Percentiles rank a stretch among this genome's conserved stretches.
These are phyloP conservation scores for Lethenteron reissneri DNA, from an alignment of 2,113 vertebrate genomes.

Conservation along the genomic window DNA sequence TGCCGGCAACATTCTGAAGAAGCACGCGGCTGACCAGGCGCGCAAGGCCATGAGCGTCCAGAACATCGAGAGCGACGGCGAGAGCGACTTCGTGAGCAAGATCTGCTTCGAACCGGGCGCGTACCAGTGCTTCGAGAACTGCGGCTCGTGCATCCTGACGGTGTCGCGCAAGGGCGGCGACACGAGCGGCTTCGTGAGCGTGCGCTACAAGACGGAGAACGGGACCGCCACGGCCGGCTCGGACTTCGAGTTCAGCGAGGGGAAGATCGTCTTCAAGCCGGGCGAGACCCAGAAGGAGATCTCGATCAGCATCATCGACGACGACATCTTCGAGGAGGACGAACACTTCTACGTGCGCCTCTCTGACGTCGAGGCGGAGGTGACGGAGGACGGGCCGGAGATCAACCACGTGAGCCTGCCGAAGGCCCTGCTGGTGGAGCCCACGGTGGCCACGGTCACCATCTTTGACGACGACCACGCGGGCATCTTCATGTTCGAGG, in stretches of 20 bases:
- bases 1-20: slow-evolving; percentile 63
- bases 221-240: slow-evolving; percentile 73
- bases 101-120: slow-evolving; percentile 58
- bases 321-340: slow-evolving; percentile 15
- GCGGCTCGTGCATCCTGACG: slow-evolving; percentile 50
- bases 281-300: slow-evolving; percentile 76
- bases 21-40: slow-evolving; percentile 62
- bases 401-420: slow-evolving; percentile 14
- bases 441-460: slow-evolving; percentile 33
- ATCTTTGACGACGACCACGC: slow-evolving; percentile 56
- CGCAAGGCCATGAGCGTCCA: slow-evolving; percentile 53
- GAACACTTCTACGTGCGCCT: slow-evolving; percentile 85
- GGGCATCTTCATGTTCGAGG: slow-evolving; percentile 45
- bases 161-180: slow-evolving; percentile 54
- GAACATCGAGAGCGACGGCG: slow-evolving; percentile 37
- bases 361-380: slow-evolving; percentile 37
- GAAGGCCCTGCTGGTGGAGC: slow-evolving; percentile 26
- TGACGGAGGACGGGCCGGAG: neutral
- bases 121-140: slow-evolving; percentile 90
- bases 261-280: slow-evolving; percentile 52
- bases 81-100: slow-evolving; percentile 38
- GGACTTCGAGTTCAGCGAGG: slow-evolving; percentile 60
- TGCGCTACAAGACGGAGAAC: slow-evolving; percentile 72
- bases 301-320: slow-evolving; percentile 18
- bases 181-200: slow-evolving; percentile 34